These are phyloP conservation scores for Orgyia antiqua DNA, from an alignment of 2,888 invertebrate genomes.

Conservation along the genomic window DNA sequence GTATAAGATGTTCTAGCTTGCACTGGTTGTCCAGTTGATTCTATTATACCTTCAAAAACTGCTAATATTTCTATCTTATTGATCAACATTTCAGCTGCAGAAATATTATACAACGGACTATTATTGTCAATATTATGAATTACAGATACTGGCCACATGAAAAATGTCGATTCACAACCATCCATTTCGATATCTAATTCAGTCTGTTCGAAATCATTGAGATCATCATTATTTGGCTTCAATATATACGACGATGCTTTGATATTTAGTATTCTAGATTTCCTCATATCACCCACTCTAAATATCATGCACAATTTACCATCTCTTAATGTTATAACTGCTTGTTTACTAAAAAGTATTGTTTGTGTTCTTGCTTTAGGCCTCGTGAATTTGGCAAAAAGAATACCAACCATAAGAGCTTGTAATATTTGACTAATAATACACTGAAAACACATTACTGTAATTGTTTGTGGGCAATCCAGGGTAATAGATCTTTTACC, in stretches of 20 bases:
- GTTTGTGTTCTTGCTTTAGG: slow-evolving; percentile 97
- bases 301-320: slow-evolving; percentile 92
- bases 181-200: slow-evolving; percentile 87
- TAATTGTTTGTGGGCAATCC: slow-evolving; percentile 95
- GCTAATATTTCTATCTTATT: slow-evolving; percentile 93
- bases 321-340: slow-evolving; percentile 92
- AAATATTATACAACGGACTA: slow-evolving; percentile 93
- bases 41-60: slow-evolving; percentile 92
- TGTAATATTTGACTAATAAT: slow-evolving; percentile 94
- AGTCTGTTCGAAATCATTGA: slow-evolving; percentile 89
- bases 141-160: slow-evolving; percentile 97
- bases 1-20: slow-evolving; percentile 91
- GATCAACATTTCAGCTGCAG: slow-evolving; percentile 91
- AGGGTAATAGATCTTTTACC: slow-evolving; percentile 91
- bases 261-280: slow-evolving; percentile 96
- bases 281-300: slow-evolving; percentile 95
- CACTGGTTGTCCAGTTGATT: slow-evolving; percentile 90
- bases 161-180: slow-evolving; percentile 93
- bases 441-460: slow-evolving; percentile 96
- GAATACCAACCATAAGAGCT: slow-evolving; percentile 88
- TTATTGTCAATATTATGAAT: slow-evolving; percentile 91
- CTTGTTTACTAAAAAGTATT: slow-evolving; percentile 92
- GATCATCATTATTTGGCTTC: slow-evolving; percentile 87
- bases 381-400: slow-evolving; percentile 96
- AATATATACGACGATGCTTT: slow-evolving; percentile 91